Conservation (phyloP, 2,888 invertebrate genomes). For the Allolobophora icterica region DNA sequence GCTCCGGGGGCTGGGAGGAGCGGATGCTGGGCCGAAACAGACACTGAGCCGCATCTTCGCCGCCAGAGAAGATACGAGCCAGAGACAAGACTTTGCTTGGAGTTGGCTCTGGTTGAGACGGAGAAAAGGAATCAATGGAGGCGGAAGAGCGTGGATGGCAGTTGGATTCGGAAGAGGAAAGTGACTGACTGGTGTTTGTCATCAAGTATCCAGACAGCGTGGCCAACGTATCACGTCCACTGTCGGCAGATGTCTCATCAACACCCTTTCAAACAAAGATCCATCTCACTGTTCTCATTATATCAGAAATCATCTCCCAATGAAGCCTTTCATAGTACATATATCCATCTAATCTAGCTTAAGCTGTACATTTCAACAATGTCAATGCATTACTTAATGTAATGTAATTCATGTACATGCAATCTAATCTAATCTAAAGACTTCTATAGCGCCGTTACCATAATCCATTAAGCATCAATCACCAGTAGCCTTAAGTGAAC, state of each 20-base stretch:
- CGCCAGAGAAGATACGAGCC: constrained; percentile 1
- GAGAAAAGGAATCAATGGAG: not conserved
- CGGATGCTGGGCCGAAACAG: constrained; percentile 13
- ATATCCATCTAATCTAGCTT: not conserved
- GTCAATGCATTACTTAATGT: not conserved
- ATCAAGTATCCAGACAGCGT: constrained; percentile 52
- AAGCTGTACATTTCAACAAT: too few species aligned
- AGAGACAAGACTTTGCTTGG: not conserved
- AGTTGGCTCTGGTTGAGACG: not conserved
- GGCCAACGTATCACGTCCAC: constrained; percentile 62
- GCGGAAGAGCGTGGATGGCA: not conserved
- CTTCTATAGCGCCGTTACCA: too few species aligned
- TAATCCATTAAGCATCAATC: too few species aligned
- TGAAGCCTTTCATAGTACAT: too few species aligned
- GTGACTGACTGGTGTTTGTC: not conserved
- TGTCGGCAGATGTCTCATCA: constrained; percentile 61
- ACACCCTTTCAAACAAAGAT: constrained; percentile 44
- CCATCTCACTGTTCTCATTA: not conserved
- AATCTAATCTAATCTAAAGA: too few species aligned
- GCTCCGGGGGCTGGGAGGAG: constrained; percentile 4
- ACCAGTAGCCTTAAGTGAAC: too few species aligned
- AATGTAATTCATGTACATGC: too few species aligned
- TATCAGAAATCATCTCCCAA: too few species aligned
- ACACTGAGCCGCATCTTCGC: not conserved
- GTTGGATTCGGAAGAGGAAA: not conserved